phyloP scores from a whole-genome alignment of 1,140 invertebrate genomes.

The Homarus americanus region DNA sequence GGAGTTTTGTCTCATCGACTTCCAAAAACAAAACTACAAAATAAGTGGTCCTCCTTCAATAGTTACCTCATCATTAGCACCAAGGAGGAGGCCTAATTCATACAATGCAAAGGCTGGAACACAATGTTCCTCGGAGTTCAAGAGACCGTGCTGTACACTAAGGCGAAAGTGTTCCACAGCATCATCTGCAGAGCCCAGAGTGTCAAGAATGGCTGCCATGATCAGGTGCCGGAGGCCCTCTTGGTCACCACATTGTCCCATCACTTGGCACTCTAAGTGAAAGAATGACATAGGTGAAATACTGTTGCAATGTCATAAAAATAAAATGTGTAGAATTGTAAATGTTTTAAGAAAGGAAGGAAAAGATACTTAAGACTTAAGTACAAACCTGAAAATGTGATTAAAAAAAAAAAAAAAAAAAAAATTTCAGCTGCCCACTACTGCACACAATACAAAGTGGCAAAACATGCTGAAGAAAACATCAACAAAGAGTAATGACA shows the following conservation, averaged over 20 bases:
- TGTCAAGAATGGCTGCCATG: conserved; percentile 80
- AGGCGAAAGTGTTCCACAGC: conserved; percentile 80
- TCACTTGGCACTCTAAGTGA: conserved; percentile 78
- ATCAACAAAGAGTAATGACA: too few relatives aligned
- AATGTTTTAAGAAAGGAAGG: too few relatives aligned
- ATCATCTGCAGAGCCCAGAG: conserved; percentile 79
- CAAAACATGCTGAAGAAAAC: too few relatives aligned
- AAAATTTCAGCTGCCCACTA: too few relatives aligned
- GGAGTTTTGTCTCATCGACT: too few relatives aligned
- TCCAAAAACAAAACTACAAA: background rate
- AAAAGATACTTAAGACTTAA: too few relatives aligned
- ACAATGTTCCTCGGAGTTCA: conserved; percentile 81
- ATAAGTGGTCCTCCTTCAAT: background rate
- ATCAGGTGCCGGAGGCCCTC: conserved; percentile 81
- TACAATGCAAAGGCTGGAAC: conserved; percentile 85
- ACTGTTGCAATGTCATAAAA: too few relatives aligned
- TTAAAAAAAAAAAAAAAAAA: too few relatives aligned
- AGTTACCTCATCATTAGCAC: conserved; percentile 79
- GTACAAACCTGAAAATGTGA: too few relatives aligned
- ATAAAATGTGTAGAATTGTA: too few relatives aligned
- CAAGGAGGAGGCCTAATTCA: conserved; percentile 82
- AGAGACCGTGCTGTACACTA: conserved; percentile 78
- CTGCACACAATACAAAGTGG: too few relatives aligned
- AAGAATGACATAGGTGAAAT: too few relatives aligned
- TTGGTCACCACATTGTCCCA: conserved; percentile 80